Percentiles rank a stretch among this genome's conserved stretches.
Evolutionary conservation across 2,888 invertebrate species (phyloP).

Genomic region (Protodeltote pygarga): DNA sequence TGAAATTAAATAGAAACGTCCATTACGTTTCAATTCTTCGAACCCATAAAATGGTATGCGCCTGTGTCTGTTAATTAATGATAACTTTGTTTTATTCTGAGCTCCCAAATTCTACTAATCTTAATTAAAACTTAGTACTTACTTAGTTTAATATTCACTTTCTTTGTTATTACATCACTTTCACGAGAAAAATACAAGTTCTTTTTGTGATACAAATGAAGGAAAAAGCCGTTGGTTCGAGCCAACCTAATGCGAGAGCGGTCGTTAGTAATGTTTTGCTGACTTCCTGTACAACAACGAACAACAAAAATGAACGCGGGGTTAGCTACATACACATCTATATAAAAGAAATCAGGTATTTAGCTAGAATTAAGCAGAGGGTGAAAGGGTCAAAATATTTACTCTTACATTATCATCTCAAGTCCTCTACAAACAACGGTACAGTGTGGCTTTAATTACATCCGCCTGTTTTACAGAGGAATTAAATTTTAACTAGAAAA

Average conservation of each 20-base stretch:
- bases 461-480: conserved; percentile 52
- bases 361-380: conserved; percentile 47
- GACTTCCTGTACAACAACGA: conserved; percentile 23
- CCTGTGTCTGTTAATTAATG: conserved; percentile 25
- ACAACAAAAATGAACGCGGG: conserved; percentile 12
- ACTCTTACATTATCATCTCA: conserved; percentile 64
- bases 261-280: conserved; percentile 34
- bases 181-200: conserved; percentile 11
- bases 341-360: conserved; percentile 39
- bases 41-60: conserved; percentile 15
- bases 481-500: conserved; percentile 64
- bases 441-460: conserved; percentile 67
- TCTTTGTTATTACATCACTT: conserved; percentile 15
- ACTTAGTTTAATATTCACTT: conserved; percentile 20
- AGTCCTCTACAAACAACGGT: conserved; percentile 69
- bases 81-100: conserved; percentile 16
- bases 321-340: background rate
- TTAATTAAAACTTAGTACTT: too few species aligned
- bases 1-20: conserved; percentile 13
- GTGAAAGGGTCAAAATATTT: conserved; percentile 64
- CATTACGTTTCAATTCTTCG: conserved; percentile 19
- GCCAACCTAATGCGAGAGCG: conserved; percentile 18
- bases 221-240: conserved; percentile 17
- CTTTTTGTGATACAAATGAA: conserved; percentile 20
- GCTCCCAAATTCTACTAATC: conserved; percentile 1